Percentiles rank a stretch among this genome's conserved stretches.
Conservation (phyloP, 2,113 vertebrate species). For the Aythya baeri region DNA sequence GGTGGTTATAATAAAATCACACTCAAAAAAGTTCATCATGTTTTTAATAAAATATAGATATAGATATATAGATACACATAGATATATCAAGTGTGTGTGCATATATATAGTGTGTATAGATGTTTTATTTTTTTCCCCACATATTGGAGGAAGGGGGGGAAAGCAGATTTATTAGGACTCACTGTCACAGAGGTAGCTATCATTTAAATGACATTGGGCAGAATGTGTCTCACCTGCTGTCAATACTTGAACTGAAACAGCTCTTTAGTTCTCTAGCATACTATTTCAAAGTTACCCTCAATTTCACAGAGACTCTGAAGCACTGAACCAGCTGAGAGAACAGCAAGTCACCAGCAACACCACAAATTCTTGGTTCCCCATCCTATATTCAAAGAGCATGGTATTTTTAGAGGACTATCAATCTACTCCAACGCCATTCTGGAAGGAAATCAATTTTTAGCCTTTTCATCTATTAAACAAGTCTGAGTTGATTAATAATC, state of each 20-base stretch:
- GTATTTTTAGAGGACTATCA: not conserved
- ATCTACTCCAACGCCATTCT: not conserved
- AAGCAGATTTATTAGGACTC: not conserved
- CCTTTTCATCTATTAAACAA: slow-evolving; percentile 15
- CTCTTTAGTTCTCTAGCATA: not conserved
- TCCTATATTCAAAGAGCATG: not conserved
- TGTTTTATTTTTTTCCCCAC: not conserved
- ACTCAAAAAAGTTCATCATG: not conserved
- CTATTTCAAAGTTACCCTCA: not conserved
- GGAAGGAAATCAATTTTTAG: not conserved
- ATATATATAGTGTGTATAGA: not conserved
- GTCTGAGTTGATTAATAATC: slow-evolving; percentile 44
- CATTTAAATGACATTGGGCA: not conserved
- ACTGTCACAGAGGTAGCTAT: not conserved
- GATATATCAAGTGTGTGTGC: no score
- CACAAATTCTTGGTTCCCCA: not conserved
- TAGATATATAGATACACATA: no score
- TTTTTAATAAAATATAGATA: not conserved
- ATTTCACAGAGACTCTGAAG: not conserved
- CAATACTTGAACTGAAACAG: not conserved
- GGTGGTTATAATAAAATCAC: not conserved
- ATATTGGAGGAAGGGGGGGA: not conserved
- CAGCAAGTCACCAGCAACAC: not conserved
- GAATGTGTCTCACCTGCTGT: not conserved
- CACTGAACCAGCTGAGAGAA: not conserved